Percentiles rank a stretch among this genome's conserved stretches.
phyloP scores from a whole-genome alignment of 2,113 vertebrate species.

The Loxodonta africana region DNA sequence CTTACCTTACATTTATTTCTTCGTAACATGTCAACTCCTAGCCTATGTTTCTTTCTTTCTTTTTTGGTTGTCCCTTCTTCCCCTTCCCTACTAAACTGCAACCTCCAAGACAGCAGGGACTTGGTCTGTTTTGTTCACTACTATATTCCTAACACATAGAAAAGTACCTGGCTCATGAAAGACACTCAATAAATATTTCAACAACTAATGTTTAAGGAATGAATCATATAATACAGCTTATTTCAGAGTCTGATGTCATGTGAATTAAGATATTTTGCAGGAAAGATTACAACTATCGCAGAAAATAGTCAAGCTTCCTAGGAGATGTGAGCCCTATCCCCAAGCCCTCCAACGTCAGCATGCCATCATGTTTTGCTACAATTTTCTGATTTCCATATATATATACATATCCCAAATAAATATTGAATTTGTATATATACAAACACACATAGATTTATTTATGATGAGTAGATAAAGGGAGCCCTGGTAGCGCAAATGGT shows the following conservation, averaged over 20 bases:
- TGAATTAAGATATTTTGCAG: background rate
- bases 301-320: background rate
- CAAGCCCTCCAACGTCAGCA: background rate
- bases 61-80: no score
- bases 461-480: no score
- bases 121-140: fast-evolving
- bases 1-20: background rate
- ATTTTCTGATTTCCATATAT: fast-evolving
- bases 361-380: fast-evolving
- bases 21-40: no score
- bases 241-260: background rate
- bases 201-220: background rate
- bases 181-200: background rate
- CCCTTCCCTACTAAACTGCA: background rate
- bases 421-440: background rate
- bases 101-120: background rate
- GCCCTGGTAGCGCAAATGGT: no score
- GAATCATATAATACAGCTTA: background rate
- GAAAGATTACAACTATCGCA: background rate
- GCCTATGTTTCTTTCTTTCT: fast-evolving
- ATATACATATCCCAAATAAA: fast-evolving
- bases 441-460: background rate
- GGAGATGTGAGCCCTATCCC: background rate
- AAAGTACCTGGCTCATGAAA: background rate
- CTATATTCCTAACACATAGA: fast-evolving